These are phyloP conservation scores for Hyposoter dolosus DNA, from an alignment of 2,888 invertebrate species.

Conservation along the genomic window DNA sequence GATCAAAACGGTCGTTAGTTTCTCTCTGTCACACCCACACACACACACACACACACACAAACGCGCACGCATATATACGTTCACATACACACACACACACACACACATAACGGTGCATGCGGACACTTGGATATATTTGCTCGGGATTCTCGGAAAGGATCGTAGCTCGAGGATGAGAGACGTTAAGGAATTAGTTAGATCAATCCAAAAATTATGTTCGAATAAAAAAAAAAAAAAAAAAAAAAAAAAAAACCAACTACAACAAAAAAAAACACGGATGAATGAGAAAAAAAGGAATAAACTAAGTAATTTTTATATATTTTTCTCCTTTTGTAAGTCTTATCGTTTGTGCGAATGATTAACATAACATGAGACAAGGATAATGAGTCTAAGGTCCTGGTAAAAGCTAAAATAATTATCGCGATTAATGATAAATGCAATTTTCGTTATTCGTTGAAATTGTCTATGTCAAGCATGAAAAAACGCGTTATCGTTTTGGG, in stretches of 20 bases:
- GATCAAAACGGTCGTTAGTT: slow-evolving; percentile 84
- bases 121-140: slow-evolving; percentile 75
- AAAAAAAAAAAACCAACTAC: slow-evolving; percentile 61
- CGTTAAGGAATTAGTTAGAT: slow-evolving; percentile 72
- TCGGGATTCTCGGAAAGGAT: slow-evolving; percentile 5
- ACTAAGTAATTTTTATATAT: slow-evolving; percentile 51
- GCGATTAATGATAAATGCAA: slow-evolving; percentile 20
- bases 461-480: background rate
- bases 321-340: slow-evolving; percentile 35
- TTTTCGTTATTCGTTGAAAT: background rate
- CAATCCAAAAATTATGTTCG: slow-evolving; percentile 64
- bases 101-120: slow-evolving; percentile 84
- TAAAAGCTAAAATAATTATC: slow-evolving; percentile 44
- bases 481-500: slow-evolving; percentile 35
- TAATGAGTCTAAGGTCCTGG: slow-evolving; percentile 39
- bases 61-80: too few relatives aligned
- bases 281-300: slow-evolving; percentile 70
- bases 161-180: slow-evolving; percentile 31
- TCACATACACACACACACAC: background rate
- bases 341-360: slow-evolving; percentile 44
- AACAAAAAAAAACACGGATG: slow-evolving; percentile 66
- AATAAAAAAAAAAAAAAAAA: slow-evolving; percentile 59
- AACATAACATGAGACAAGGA: slow-evolving; percentile 65
- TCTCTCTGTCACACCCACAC: slow-evolving; percentile 78
- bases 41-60: background rate